Percentiles rank a stretch among this genome's conserved stretches.
phyloP scores from a whole-genome alignment of 2,797 vertebrate species.

The Sebastiscus albofasciatus region DNA sequence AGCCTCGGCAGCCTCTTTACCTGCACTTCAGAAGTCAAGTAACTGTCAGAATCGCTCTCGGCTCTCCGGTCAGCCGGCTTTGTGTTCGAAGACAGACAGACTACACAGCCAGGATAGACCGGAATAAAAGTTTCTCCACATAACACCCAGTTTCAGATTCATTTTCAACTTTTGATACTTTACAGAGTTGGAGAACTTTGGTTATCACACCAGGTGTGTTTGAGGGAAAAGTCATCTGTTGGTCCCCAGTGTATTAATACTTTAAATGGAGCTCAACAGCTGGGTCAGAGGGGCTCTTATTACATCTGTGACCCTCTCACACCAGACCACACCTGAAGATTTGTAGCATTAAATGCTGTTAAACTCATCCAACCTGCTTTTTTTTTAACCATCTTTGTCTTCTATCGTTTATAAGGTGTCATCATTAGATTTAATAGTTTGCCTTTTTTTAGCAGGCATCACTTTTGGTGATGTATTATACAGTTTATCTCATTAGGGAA shows the following conservation, averaged over 20 bases:
- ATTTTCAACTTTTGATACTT: constrained; percentile 59
- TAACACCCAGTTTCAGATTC: constrained; percentile 43
- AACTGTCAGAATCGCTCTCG: constrained; percentile 42
- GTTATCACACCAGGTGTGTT: constrained; percentile 42
- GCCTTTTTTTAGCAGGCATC: constrained; percentile 17
- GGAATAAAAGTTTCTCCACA: constrained; percentile 44
- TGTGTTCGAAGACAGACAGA: constrained; percentile 25
- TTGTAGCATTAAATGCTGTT: constrained; percentile 46
- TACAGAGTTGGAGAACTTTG: constrained; percentile 56
- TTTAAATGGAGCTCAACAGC: constrained; percentile 65
- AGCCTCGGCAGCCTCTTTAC: constrained; percentile 7
- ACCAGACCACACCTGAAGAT: constrained; percentile 54
- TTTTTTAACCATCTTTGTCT: neutral
- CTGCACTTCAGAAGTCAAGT: constrained; percentile 28
- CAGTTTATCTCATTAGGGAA: constrained; percentile 51
- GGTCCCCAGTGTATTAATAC: constrained; percentile 63
- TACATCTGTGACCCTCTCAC: constrained; percentile 74
- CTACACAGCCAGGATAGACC: neutral
- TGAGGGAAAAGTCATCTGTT: constrained; percentile 55
- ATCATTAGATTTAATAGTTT: constrained; percentile 27
- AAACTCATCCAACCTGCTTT: constrained; percentile 14
- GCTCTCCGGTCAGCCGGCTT: constrained; percentile 10
- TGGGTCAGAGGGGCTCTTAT: constrained; percentile 74
- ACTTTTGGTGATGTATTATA: constrained; percentile 25
- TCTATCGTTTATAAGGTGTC: constrained; percentile 5